These are phyloP conservation scores for Holothuria leucospilota DNA, from an alignment of 53 echinoderm and acorn worm species.

Conservation along the genomic window DNA sequence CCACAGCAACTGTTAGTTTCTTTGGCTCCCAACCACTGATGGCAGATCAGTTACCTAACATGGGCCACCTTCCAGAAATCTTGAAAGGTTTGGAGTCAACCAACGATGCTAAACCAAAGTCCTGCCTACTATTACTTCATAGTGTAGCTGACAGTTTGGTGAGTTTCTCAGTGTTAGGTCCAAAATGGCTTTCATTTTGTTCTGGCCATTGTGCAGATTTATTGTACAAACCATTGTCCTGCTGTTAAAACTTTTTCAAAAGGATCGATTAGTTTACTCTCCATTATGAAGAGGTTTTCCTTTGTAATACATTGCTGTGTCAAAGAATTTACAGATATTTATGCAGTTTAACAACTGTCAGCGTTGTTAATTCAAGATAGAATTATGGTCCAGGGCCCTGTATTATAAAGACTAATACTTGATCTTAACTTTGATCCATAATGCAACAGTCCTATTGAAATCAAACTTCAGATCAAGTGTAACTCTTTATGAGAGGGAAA, in stretches of 20 bases:
- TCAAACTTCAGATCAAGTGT: too few relatives aligned
- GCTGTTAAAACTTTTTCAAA: background rate
- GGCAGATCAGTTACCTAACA: conserved; percentile 90
- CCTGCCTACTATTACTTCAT: conserved; percentile 77
- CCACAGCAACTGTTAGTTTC: conserved; percentile 86
- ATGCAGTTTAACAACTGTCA: too few relatives aligned
- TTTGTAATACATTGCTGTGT: too few relatives aligned
- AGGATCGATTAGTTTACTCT: too few relatives aligned
- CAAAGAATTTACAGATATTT: too few relatives aligned
- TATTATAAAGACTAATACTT: too few relatives aligned
- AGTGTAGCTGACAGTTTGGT: conserved; percentile 88
- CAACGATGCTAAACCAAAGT: conserved; percentile 93
- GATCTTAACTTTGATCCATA: too few relatives aligned
- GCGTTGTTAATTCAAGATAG: too few relatives aligned
- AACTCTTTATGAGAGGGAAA: too few relatives aligned
- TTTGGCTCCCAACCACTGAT: conserved; percentile 89
- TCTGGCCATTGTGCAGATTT: background rate
- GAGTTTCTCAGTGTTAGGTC: conserved; percentile 19
- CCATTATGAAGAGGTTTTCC: too few relatives aligned
- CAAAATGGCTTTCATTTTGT: background rate
- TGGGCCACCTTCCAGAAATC: conserved; percentile 95
- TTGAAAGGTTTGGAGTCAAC: conserved; percentile 72
- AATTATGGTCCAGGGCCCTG: too few relatives aligned
- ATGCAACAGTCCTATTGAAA: too few relatives aligned
- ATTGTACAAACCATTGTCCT: background rate